These are phyloP conservation scores for Salvelinus alpinus DNA, from an alignment of 2,113 vertebrate species.

Conservation along the genomic window DNA sequence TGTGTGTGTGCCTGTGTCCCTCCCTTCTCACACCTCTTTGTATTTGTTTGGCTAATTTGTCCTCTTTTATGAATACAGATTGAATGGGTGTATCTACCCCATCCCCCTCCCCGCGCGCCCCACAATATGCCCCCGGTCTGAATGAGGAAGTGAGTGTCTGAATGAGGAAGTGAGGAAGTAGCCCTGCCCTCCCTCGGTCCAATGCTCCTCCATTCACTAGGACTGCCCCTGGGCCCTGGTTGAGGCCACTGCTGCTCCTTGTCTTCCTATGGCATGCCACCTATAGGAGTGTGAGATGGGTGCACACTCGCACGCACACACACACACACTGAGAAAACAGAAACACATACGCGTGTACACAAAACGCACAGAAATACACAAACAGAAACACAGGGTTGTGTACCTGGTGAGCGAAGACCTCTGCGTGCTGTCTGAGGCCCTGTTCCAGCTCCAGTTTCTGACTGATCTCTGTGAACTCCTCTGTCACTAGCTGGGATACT, in stretches of 20 bases:
- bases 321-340: not conserved
- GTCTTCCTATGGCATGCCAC: slow-evolving; percentile 42
- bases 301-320: not conserved
- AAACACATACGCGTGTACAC: slow-evolving; percentile 53
- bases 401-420: slow-evolving; percentile 80
- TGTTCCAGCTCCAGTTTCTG: slow-evolving; percentile 78
- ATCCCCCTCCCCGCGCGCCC: slow-evolving; percentile 36
- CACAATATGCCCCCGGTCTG: slow-evolving; percentile 39
- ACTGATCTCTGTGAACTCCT: slow-evolving; percentile 75
- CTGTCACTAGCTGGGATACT: slow-evolving; percentile 76
- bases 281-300: not conserved
- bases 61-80: slow-evolving; percentile 47
- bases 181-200: slow-evolving; percentile 22
- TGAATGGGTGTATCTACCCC: slow-evolving; percentile 38
- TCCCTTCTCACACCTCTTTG: slow-evolving; percentile 14
- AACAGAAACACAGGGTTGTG: not conserved
- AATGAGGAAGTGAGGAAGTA: slow-evolving; percentile 26
- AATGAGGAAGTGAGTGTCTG: slow-evolving; percentile 27
- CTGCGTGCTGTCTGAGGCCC: slow-evolving; percentile 73
- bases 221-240: slow-evolving; percentile 51
- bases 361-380: slow-evolving; percentile 33
- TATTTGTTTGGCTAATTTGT: slow-evolving; percentile 57
- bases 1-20: slow-evolving; percentile 9
- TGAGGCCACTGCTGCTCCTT: slow-evolving; percentile 45
- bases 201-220: slow-evolving; percentile 6